phyloP scores from a whole-genome alignment of 2,113 vertebrate species.

The Amphiprion ocellaris region DNA sequence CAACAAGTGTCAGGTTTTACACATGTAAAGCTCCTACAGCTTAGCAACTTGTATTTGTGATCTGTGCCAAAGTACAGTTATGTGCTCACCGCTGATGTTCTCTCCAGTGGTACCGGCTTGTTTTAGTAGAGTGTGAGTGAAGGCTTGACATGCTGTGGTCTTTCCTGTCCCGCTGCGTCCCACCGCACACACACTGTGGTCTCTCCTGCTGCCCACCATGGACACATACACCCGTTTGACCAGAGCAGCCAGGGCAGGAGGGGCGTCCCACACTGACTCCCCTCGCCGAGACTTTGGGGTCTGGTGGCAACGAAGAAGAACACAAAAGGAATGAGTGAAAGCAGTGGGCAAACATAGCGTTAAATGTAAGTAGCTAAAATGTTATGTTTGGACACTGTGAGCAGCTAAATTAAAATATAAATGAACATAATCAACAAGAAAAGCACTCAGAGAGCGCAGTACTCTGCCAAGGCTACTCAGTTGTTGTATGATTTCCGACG shows the following conservation, averaged over 20 bases:
- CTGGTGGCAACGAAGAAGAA: slow-evolving; percentile 36
- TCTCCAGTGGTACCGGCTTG: slow-evolving; percentile 84
- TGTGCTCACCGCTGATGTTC: slow-evolving; percentile 81
- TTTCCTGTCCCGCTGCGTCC: slow-evolving; percentile 92
- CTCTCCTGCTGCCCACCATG: slow-evolving; percentile 86
- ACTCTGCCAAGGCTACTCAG: too few species aligned
- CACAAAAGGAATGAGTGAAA: not conserved
- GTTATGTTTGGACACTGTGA: too few species aligned
- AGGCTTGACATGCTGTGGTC: slow-evolving; percentile 85
- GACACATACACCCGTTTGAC: slow-evolving; percentile 88
- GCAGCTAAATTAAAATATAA: too few species aligned
- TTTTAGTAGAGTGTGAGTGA: slow-evolving; percentile 87
- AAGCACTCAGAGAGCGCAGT: too few species aligned
- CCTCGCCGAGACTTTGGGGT: slow-evolving; percentile 70
- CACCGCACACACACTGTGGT: slow-evolving; percentile 90
- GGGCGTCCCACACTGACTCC: slow-evolving; percentile 76
- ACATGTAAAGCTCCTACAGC: too few species aligned
- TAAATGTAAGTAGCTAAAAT: too few species aligned
- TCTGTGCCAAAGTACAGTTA: too few species aligned
- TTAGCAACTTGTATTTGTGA: too few species aligned
- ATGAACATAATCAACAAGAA: too few species aligned
- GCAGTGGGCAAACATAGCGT: not conserved
- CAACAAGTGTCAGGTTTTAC: too few species aligned
- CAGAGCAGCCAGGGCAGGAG: slow-evolving; percentile 85
- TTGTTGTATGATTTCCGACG: too few species aligned